These are phyloP conservation scores for Drosophila varians DNA, from an alignment of 1,140 invertebrate species.

Conservation along the genomic window DNA sequence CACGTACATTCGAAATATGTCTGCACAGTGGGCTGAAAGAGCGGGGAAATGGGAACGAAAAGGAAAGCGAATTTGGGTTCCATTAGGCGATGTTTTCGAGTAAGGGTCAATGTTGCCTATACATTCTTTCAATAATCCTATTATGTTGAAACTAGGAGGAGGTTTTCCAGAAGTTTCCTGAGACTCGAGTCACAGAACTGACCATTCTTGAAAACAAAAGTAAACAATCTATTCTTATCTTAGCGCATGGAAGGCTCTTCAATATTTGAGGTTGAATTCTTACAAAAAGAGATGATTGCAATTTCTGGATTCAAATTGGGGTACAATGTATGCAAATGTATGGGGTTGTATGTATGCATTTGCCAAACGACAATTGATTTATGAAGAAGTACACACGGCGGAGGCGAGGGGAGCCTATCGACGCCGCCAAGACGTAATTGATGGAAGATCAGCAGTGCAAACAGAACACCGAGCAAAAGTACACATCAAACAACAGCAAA, in stretches of 20 bases:
- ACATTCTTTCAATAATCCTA: no score
- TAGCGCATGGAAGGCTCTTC: no score
- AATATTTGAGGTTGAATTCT: no score
- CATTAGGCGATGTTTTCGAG: not conserved
- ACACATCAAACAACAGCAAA: conserved; percentile 14
- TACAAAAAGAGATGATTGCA: no score
- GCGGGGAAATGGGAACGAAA: conserved; percentile 1
- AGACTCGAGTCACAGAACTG: no score
- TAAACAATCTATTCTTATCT: no score
- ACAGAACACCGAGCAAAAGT: conserved; percentile 8
- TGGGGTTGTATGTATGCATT: not conserved
- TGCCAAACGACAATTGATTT: not conserved
- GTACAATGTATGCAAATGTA: no score
- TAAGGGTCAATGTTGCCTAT: not conserved
- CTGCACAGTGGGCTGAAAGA: conserved; percentile 63
- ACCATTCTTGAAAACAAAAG: no score
- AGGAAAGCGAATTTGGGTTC: not conserved
- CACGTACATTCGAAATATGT: conserved; percentile 76
- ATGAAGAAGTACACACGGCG: not conserved
- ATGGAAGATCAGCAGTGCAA: conserved; percentile 55
- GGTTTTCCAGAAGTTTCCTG: not conserved
- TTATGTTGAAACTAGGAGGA: no score
- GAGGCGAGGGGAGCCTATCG: conserved; percentile 5
- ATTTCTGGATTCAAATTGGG: no score
- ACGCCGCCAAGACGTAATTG: conserved; percentile 58